phyloP scores from a whole-genome alignment of 2,797 vertebrate genomes.

The Fringilla coelebs region DNA sequence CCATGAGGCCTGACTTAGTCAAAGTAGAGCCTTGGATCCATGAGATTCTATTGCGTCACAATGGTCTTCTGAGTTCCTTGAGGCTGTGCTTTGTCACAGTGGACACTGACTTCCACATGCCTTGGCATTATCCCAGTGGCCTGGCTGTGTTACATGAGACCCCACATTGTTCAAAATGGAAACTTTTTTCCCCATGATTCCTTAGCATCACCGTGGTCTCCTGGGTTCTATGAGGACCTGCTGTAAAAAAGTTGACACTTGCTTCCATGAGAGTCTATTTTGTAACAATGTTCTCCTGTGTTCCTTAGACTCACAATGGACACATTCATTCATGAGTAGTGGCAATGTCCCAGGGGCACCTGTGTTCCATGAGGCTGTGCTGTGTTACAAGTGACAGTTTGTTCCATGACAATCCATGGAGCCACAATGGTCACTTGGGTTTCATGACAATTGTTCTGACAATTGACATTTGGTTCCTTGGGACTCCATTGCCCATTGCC shows the following conservation, averaged over 20 bases:
- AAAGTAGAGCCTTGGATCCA: too few species aligned
- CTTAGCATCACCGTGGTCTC: background rate
- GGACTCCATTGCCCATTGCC: too few species aligned
- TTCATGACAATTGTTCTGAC: too few species aligned
- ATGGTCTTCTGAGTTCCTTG: too few species aligned
- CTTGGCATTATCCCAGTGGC: background rate
- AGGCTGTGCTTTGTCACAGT: too few species aligned
- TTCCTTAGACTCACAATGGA: background rate
- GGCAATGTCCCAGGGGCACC: background rate
- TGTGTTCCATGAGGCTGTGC: background rate
- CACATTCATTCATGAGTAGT: background rate
- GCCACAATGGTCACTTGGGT: too few species aligned
- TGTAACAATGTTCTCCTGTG: background rate
- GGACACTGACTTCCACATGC: background rate
- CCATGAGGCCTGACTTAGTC: too few species aligned
- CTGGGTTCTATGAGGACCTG: background rate
- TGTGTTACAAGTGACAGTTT: background rate
- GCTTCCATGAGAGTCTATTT: background rate
- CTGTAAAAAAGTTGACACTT: background rate
- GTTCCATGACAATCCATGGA: too few species aligned
- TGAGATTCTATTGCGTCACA: too few species aligned
- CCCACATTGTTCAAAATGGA: background rate
- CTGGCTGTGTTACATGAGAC: background rate
- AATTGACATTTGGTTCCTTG: too few species aligned
- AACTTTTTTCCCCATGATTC: background rate